These are phyloP conservation scores for Patagioenas fasciata DNA, from an alignment of 2,113 vertebrate species.

Conservation along the genomic window DNA sequence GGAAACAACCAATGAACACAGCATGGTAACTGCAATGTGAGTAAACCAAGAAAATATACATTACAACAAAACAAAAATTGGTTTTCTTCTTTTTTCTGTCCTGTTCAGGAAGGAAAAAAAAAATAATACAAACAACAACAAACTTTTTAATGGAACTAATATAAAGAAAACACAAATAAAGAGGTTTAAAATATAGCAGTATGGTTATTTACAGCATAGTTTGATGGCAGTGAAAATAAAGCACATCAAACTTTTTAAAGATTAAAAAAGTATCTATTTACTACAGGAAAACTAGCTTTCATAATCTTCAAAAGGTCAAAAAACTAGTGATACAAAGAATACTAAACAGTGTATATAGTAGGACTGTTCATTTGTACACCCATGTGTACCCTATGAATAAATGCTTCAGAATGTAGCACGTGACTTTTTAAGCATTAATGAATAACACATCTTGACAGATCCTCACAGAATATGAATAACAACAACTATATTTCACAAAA, in stretches of 20 bases:
- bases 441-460: background rate
- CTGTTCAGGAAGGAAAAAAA: background rate
- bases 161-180: background rate
- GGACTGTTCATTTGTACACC: background rate
- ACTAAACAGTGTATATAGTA: background rate
- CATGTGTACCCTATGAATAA: background rate
- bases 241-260: background rate
- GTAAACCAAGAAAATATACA: background rate
- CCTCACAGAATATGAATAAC: background rate
- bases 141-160: background rate
- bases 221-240: background rate
- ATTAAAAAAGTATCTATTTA: background rate
- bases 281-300: background rate
- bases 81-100: background rate
- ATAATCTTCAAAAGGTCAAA: background rate
- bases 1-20: background rate
- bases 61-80: background rate
- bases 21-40: background rate
- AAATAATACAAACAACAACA: background rate
- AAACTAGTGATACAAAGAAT: background rate
- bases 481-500: background rate
- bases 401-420: background rate
- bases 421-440: background rate
- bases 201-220: background rate
- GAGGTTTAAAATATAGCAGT: background rate